A percentile compares a stretch with the other conserved stretches of the same genome.
Evolutionary conservation across 2,113 vertebrate genomes (phyloP).

Genomic region (Sylvietta virens): DNA sequence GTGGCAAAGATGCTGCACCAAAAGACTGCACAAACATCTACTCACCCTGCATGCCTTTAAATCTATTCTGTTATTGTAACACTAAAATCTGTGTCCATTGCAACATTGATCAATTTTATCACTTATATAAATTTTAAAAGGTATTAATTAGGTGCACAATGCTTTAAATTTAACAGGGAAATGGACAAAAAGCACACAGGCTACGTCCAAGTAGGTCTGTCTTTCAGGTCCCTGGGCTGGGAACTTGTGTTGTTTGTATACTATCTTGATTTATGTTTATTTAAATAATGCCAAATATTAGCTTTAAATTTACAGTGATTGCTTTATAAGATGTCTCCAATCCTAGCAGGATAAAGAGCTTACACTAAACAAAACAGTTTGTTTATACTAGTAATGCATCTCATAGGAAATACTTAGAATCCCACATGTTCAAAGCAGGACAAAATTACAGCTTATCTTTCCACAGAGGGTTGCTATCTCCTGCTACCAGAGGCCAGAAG

Average conservation of each 20-base stretch:
- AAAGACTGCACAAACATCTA: background rate
- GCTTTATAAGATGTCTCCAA: background rate
- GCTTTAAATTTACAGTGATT: slow-evolving; percentile 11
- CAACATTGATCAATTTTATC: background rate
- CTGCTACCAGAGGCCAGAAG: background rate
- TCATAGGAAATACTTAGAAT: slow-evolving; percentile 10
- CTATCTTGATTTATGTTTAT: slow-evolving; percentile 1
- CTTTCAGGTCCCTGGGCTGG: background rate
- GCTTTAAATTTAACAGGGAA: background rate
- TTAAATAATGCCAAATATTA: slow-evolving; percentile 47
- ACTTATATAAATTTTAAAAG: background rate
- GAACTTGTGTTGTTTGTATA: background rate
- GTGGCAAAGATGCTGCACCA: background rate
- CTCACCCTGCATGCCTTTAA: background rate
- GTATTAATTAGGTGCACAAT: background rate
- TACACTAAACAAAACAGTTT: slow-evolving; percentile 31
- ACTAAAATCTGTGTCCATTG: background rate
- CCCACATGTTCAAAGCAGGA: background rate
- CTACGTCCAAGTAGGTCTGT: background rate
- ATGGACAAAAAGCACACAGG: background rate
- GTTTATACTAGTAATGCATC: slow-evolving; percentile 2
- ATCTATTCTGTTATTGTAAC: background rate
- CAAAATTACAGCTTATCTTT: background rate
- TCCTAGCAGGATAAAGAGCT: slow-evolving; percentile 28
- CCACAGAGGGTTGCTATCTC: background rate